A percentile compares a stretch with the other conserved stretches of the same genome.
Conservation (phyloP, 2,888 invertebrate species). For the Euproctis similis region DNA sequence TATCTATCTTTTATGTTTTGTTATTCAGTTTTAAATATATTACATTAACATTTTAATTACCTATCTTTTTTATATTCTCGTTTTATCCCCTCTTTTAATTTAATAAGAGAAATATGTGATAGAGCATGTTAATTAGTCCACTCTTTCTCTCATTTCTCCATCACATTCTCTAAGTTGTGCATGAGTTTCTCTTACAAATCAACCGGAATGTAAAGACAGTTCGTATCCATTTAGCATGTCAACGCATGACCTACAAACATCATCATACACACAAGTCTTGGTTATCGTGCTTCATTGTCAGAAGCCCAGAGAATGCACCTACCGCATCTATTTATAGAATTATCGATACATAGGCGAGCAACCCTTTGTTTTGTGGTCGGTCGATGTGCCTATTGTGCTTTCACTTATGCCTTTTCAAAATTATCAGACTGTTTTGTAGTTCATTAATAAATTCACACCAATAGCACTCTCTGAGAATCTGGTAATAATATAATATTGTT, state of each 20-base stretch:
- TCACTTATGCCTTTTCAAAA: constrained; percentile 6
- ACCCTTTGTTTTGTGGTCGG: constrained; percentile 27
- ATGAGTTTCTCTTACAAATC: background rate
- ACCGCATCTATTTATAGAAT: constrained; percentile 33
- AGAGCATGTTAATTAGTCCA: background rate
- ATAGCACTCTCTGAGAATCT: too few species aligned
- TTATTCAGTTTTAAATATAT: too few species aligned
- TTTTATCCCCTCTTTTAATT: too few species aligned
- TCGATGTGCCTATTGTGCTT: constrained; percentile 9
- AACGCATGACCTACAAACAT: constrained; percentile 20
- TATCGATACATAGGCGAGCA: constrained; percentile 26
- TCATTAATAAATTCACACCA: too few species aligned
- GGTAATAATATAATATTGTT: too few species aligned
- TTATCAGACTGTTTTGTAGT: background rate
- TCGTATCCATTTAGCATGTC: constrained; percentile 15
- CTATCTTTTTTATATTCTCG: too few species aligned
- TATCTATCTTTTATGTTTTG: too few species aligned
- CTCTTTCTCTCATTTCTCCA: too few species aligned
- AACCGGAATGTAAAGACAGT: constrained; percentile 2
- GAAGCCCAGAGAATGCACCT: constrained; percentile 41
- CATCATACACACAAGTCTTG: constrained; percentile 15
- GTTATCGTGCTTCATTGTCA: constrained; percentile 26
- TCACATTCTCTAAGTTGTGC: background rate
- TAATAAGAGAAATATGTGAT: background rate
- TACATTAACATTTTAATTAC: too few species aligned